A percentile compares a stretch with the other conserved stretches of the same genome.
Conservation (phyloP, 2,797 vertebrate genomes). For the Diglossa cyanea region DNA sequence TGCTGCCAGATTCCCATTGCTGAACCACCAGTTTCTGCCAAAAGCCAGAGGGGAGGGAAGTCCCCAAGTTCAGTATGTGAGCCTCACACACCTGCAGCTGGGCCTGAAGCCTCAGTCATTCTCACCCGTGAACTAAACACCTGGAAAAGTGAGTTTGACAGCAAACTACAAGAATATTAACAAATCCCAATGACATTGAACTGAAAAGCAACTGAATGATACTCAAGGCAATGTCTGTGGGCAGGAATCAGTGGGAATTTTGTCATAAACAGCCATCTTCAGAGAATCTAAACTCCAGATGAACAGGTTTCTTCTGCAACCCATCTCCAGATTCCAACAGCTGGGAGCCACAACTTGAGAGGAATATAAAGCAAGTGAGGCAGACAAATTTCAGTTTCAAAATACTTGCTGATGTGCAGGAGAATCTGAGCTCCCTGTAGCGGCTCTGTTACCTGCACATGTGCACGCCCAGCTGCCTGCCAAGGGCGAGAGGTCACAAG, state of each 20-base stretch:
- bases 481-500: background rate
- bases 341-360: background rate
- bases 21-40: background rate
- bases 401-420: background rate
- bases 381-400: background rate
- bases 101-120: background rate
- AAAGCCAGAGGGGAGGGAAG: background rate
- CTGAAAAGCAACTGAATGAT: background rate
- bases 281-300: background rate
- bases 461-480: fast-evolving
- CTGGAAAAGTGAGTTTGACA: background rate
- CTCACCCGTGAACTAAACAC: background rate
- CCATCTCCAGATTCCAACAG: background rate
- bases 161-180: background rate
- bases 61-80: background rate
- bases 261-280: background rate
- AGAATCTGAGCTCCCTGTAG: fast-evolving
- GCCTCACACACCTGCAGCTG: background rate
- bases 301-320: background rate
- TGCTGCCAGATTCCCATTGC: background rate
- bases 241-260: background rate
- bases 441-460: background rate
- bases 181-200: background rate
- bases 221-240: background rate
- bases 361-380: background rate